Evolutionary conservation across 2,888 invertebrate species (phyloP).

Genomic region (Lutraria lutraria): DNA sequence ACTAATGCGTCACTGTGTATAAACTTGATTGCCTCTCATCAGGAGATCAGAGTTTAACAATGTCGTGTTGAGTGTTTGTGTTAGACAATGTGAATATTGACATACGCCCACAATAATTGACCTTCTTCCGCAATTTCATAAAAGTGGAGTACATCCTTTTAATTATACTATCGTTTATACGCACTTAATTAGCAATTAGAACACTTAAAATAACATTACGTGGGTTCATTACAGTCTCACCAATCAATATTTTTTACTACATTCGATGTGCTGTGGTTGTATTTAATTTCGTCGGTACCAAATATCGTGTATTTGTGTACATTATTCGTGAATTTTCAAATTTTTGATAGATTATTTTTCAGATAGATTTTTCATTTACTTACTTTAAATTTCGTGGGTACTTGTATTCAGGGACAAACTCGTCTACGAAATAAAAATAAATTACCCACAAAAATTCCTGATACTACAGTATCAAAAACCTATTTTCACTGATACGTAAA

Average conservation of each 20-base stretch:
- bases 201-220: not conserved
- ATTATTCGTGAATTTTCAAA: too few relatives aligned
- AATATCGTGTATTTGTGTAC: too few relatives aligned
- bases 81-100: not conserved
- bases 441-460: too few relatives aligned
- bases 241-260: not conserved
- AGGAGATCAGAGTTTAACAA: not conserved
- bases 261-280: too few relatives aligned
- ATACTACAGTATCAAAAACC: too few relatives aligned
- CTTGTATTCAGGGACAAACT: too few relatives aligned
- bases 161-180: not conserved
- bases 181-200: not conserved
- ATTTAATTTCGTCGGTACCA: too few relatives aligned
- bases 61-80: not conserved
- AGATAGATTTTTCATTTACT: too few relatives aligned
- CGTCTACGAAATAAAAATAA: too few relatives aligned
- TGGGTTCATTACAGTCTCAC: not conserved
- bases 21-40: not conserved
- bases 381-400: too few relatives aligned
- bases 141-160: not conserved
- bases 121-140: not conserved
- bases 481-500: too few relatives aligned
- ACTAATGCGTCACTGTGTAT: not conserved
- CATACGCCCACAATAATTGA: constrained; percentile 18
- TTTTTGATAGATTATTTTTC: too few relatives aligned